Evolutionary conservation across 2,113 vertebrate genomes (phyloP).

Genomic region (Malaclemys terrapin): DNA sequence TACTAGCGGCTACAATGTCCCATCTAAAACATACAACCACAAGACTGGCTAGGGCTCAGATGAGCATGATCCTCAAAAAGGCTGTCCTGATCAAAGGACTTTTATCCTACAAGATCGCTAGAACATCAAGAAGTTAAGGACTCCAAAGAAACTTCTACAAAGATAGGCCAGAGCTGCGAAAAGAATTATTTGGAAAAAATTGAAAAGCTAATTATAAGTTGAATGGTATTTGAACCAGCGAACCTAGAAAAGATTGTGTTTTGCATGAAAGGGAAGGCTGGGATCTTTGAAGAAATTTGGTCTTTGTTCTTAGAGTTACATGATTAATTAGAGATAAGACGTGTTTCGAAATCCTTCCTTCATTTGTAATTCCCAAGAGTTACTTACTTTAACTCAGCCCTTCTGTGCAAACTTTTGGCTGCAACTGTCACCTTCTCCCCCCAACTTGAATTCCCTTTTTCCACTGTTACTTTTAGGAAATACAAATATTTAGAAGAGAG

Average conservation of each 20-base stretch:
- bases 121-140: neutral
- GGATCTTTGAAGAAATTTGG: neutral
- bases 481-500: neutral
- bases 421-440: no score
- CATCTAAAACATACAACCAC: neutral
- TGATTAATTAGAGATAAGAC: slow-evolving; percentile 45
- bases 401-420: neutral
- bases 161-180: neutral
- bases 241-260: neutral
- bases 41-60: neutral
- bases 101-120: neutral
- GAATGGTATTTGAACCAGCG: neutral
- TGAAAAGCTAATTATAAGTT: slow-evolving; percentile 17
- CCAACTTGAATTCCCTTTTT: neutral
- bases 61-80: neutral
- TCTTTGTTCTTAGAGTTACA: slow-evolving; percentile 30
- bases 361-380: neutral
- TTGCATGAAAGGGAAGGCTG: slow-evolving; percentile 5
- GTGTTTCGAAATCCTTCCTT: slow-evolving; percentile 35
- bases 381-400: neutral
- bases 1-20: neutral
- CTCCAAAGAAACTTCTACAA: neutral
- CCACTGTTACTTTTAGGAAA: neutral
- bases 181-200: neutral
- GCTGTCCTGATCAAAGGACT: neutral